Conservation (phyloP, 37 sponge, comb jelly and placozoan species). For the Mnemiopsis leidyi region DNA sequence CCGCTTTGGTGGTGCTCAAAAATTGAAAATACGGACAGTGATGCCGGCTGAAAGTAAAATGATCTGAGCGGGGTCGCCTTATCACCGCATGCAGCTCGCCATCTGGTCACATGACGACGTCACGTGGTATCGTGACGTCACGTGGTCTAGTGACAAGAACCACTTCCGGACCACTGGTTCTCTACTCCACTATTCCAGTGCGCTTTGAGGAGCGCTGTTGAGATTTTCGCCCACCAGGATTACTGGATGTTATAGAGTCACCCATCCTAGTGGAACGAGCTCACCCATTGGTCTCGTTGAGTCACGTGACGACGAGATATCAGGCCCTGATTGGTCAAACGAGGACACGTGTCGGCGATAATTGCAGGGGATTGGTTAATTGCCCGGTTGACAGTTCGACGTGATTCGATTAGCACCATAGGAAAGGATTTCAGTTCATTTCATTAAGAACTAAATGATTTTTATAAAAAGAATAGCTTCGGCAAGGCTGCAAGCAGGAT, state of each 20-base stretch:
- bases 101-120: neutral
- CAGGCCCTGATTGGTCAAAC: slow-evolving; percentile 7
- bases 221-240: neutral
- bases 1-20: too few species aligned
- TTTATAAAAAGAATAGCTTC: slow-evolving; percentile 11
- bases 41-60: neutral
- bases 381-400: slow-evolving; percentile 27
- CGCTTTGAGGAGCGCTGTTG: neutral
- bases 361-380: slow-evolving; percentile 4
- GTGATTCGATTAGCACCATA: slow-evolving; percentile 38
- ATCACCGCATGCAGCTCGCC: neutral
- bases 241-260: neutral
- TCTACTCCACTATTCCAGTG: neutral
- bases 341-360: neutral
- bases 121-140: neutral
- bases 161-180: neutral
- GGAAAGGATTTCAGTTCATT: slow-evolving; percentile 22
- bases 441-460: slow-evolving; percentile 36
- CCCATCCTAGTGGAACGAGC: neutral
- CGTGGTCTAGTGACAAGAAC: neutral
- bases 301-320: neutral
- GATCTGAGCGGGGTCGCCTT: neutral
- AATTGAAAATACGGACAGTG: too few species aligned
- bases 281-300: neutral
- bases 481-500: neutral